phyloP scores from a whole-genome alignment of 2,888 invertebrate genomes.

The Trichogramma dendrolimi region DNA sequence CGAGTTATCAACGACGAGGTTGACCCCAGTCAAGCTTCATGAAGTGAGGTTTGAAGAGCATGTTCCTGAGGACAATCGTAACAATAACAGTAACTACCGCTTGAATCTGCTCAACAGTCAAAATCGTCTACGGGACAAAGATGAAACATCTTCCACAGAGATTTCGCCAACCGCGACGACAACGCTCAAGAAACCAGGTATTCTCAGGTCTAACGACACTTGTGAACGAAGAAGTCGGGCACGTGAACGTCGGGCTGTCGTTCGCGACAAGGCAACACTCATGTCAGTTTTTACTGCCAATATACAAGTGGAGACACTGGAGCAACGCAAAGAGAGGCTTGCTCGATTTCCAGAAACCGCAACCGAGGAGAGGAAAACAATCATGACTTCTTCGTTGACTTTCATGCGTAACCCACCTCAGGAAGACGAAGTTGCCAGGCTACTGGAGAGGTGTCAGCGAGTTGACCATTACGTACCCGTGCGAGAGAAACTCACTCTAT shows the following conservation, averaged over 20 bases:
- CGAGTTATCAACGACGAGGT: neutral
- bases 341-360: neutral
- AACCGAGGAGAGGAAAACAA: constrained; percentile 11
- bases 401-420: constrained; percentile 33
- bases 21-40: constrained; percentile 18
- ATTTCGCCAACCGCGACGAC: constrained; percentile 7
- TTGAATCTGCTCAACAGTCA: constrained; percentile 26
- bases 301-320: constrained; percentile 33
- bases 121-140: neutral
- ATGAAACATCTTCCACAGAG: neutral
- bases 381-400: constrained; percentile 26
- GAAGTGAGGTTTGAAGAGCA: constrained; percentile 34
- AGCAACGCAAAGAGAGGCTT: constrained; percentile 38
- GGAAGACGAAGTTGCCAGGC: constrained; percentile 52
- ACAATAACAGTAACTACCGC: constrained; percentile 34
- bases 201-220: constrained; percentile 36
- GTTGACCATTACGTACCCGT: constrained; percentile 67
- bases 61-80: constrained; percentile 34
- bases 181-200: constrained; percentile 29
- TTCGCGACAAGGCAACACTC: constrained; percentile 34
- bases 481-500: constrained; percentile 65
- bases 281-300: constrained; percentile 7
- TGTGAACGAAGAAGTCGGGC: constrained; percentile 45
- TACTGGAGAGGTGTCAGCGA: constrained; percentile 57
- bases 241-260: constrained; percentile 40